Evolutionary conservation across 1,140 invertebrate genomes (phyloP).

Genomic region (Drosophila equinoxialis): DNA sequence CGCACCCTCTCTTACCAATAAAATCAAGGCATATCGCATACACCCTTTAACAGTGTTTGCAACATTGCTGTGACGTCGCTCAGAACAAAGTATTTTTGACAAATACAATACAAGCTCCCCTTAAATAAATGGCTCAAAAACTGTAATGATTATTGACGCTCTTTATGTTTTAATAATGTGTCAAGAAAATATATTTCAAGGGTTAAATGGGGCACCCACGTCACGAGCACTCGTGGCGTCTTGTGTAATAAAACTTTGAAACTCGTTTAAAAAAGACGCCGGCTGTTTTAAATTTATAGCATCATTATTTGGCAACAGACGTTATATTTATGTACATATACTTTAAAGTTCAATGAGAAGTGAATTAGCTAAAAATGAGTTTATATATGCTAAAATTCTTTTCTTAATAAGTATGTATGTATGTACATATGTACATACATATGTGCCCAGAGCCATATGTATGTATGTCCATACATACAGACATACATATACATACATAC

Average conservation of each 20-base stretch:
- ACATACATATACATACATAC: too few species aligned
- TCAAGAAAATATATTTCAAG: conserved; percentile 67
- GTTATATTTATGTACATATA: conserved; percentile 35
- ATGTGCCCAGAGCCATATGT: too few species aligned
- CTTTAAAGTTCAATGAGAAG: conserved; percentile 54
- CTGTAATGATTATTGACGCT: conserved; percentile 80
- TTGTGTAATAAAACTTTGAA: conserved; percentile 77
- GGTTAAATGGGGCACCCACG: conserved; percentile 71
- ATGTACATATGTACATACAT: too few species aligned
- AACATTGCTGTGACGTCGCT: conserved; percentile 47
- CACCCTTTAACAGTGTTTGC: conserved; percentile 38
- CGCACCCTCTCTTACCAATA: conserved; percentile 38
- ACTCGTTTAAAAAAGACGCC: conserved; percentile 76
- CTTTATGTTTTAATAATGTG: conserved; percentile 81
- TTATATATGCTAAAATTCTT: not conserved
- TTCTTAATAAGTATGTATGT: too few species aligned
- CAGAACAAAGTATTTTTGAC: conserved; percentile 46
- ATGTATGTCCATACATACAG: too few species aligned
- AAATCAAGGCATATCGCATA: conserved; percentile 56
- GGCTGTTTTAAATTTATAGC: conserved; percentile 75
- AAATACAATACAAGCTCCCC: conserved; percentile 28
- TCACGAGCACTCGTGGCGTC: conserved; percentile 66
- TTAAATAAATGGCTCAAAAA: conserved; percentile 73
- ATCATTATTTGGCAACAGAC: conserved; percentile 62
- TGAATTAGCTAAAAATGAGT: conserved; percentile 1